Conservation (phyloP, 2,888 invertebrate species). For the Polydesmus complanatus region DNA sequence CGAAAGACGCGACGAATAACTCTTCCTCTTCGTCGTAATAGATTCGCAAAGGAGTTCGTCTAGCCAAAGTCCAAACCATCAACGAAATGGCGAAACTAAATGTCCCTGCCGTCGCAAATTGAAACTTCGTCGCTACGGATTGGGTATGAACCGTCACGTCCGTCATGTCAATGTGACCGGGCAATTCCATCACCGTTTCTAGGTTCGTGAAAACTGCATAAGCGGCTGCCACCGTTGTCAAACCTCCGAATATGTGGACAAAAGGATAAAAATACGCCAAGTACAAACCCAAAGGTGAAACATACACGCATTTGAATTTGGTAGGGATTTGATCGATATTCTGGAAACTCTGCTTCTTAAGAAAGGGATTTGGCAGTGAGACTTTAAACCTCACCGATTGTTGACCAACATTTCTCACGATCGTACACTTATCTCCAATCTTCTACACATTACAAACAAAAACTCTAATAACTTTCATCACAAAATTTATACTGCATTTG, state of each 20-base stretch:
- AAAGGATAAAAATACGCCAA: neutral
- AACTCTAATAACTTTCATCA: no score
- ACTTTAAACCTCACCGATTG: neutral
- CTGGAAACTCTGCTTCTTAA: neutral
- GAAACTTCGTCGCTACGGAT: neutral
- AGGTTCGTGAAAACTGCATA: no score
- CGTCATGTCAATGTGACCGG: neutral
- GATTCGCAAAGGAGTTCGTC: neutral
- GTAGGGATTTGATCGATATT: neutral
- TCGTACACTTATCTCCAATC: no score
- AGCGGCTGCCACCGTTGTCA: neutral
- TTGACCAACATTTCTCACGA: no score
- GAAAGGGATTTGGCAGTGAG: neutral
- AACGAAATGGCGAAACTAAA: neutral
- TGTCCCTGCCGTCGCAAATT: neutral
- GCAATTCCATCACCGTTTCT: no score
- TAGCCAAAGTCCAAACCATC: neutral
- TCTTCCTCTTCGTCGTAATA: neutral
- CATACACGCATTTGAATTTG: neutral
- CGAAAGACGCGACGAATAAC: neutral
- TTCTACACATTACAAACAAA: no score
- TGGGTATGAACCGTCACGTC: neutral
- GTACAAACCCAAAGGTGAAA: neutral
- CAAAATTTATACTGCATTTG: no score
- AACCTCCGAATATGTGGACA: neutral